phyloP scores from a whole-genome alignment of 1,140 invertebrate genomes.

The Lepidurus apus region DNA sequence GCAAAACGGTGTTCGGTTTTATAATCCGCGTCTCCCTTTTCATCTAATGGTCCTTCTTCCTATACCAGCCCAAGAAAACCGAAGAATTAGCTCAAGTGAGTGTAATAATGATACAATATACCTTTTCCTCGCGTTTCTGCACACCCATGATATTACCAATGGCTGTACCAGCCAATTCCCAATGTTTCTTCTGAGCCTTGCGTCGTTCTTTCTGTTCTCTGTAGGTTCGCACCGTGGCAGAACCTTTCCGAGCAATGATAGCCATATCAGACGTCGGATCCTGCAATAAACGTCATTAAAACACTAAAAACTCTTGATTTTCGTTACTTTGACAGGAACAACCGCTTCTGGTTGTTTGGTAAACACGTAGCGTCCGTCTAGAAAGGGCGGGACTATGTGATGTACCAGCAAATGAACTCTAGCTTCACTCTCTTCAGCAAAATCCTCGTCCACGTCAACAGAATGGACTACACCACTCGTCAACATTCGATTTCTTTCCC shows the following conservation, averaged over 20 bases:
- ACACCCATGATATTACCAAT: constrained; percentile 93
- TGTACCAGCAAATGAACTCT: constrained; percentile 94
- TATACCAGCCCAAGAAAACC: neutral
- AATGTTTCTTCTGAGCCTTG: constrained; percentile 97
- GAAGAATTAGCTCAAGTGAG: neutral
- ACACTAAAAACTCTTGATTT: neutral
- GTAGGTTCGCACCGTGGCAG: constrained; percentile 77
- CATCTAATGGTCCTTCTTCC: constrained; percentile 38
- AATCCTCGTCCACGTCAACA: constrained; percentile 84
- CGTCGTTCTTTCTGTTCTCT: constrained; percentile 93
- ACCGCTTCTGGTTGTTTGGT: constrained; percentile 98
- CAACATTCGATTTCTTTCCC: constrained; percentile 97
- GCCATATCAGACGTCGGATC: constrained; percentile 99
- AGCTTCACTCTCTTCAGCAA: constrained; percentile 84
- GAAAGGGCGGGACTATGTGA: constrained; percentile 97
- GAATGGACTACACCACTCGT: constrained; percentile 91
- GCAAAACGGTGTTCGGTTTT: constrained; percentile 92
- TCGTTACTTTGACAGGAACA: constrained; percentile 67
- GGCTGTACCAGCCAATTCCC: constrained; percentile 95
- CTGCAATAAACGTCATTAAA: constrained; percentile 44
- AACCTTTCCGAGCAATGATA: constrained; percentile 91
- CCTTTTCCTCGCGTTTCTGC: constrained; percentile 26
- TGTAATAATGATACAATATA: neutral
- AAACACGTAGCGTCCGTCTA: constrained; percentile 97
- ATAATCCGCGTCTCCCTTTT: constrained; percentile 64